Percentiles rank a stretch among this genome's conserved stretches.
Evolutionary conservation across 2,888 invertebrate species (phyloP).

Genomic region (Aspidapion aeneum): DNA sequence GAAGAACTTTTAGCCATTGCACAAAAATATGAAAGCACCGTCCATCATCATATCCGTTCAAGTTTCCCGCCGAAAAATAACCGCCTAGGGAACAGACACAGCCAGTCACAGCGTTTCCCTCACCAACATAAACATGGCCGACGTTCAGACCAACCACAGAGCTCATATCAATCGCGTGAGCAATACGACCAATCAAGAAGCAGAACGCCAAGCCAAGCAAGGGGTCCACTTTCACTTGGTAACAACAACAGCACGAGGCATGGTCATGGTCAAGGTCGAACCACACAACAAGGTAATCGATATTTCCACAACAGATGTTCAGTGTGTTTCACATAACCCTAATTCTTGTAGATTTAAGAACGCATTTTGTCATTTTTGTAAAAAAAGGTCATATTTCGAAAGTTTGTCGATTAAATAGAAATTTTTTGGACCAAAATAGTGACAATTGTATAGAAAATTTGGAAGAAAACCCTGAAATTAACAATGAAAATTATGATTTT

Average conservation of each 20-base stretch:
- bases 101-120: no score
- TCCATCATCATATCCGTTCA: not conserved
- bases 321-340: not conserved
- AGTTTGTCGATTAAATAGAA: not conserved
- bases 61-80: not conserved
- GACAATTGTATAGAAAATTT: not conserved
- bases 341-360: not conserved
- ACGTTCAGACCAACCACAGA: not conserved
- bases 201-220: not conserved
- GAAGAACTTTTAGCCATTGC: not conserved
- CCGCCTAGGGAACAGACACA: no score
- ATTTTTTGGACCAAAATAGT: not conserved
- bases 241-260: no score
- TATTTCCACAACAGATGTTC: not conserved
- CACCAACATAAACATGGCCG: no score
- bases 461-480: not conserved
- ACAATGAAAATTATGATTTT: not conserved
- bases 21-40: not conserved
- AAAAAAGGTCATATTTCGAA: not conserved
- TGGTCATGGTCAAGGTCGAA: not conserved
- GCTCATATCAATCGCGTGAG: not conserved
- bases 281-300: not conserved
- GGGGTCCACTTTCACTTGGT: no score
- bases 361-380: not conserved
- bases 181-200: not conserved